A percentile compares a stretch with the other conserved stretches of the same genome.
phyloP scores from a whole-genome alignment of 2,797 vertebrate genomes.

The Peromyscus aztecus region DNA sequence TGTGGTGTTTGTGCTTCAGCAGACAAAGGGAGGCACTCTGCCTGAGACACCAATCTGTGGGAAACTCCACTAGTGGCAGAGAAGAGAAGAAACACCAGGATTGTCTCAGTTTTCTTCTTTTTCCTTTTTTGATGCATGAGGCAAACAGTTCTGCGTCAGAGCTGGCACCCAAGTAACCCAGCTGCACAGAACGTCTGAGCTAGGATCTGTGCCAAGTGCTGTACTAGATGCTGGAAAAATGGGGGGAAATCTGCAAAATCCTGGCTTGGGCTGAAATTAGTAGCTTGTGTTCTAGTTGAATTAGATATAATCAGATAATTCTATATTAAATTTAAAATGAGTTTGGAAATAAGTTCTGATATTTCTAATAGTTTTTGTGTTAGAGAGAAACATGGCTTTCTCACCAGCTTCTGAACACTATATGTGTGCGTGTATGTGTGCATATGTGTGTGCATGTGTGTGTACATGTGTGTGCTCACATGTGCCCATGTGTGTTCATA shows the following conservation, averaged over 20 bases:
- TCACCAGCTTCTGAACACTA: constrained; percentile 38
- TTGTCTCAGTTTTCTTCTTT: not conserved
- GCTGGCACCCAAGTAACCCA: not conserved
- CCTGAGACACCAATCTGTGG: accelerated
- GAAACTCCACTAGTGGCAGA: not conserved
- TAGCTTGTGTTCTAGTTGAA: constrained; percentile 64
- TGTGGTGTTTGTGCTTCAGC: accelerated
- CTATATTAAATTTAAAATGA: constrained; percentile 72
- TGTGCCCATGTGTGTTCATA: not conserved
- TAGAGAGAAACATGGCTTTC: constrained; percentile 58
- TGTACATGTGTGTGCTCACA: too few species aligned
- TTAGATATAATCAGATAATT: constrained; percentile 71
- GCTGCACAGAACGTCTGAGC: not conserved
- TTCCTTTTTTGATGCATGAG: not conserved
- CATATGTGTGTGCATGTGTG: accelerated
- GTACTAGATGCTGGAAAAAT: constrained; percentile 22
- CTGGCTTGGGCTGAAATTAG: constrained; percentile 55
- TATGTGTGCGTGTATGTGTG: too few species aligned
- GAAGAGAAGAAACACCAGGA: not conserved
- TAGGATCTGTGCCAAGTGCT: constrained; percentile 51
- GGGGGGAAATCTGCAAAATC: constrained; percentile 18
- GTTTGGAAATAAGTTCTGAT: constrained; percentile 76
- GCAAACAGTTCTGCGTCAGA: not conserved
- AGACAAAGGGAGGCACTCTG: accelerated
- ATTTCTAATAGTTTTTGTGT: constrained; percentile 75